Percentiles rank a stretch among this genome's conserved stretches.
Conservation (phyloP, 2,888 invertebrate species). For the Drosophila paranaensis region DNA sequence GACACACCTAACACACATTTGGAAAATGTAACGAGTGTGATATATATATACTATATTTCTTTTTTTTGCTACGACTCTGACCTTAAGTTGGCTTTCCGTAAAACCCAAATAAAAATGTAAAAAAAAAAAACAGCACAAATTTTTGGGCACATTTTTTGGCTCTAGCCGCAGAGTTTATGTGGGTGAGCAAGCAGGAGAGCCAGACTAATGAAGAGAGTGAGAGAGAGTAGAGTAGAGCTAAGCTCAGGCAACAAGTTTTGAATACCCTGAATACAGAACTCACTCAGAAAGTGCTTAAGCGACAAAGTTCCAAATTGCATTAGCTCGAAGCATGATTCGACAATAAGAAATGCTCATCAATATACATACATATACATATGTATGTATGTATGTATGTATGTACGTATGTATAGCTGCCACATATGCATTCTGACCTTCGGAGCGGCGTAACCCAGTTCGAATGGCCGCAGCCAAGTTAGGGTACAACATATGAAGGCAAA, state of each 20-base stretch:
- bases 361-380: background rate
- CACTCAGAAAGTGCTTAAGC: background rate
- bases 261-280: background rate
- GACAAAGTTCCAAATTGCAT: background rate
- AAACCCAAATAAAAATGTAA: constrained; percentile 22
- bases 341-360: background rate
- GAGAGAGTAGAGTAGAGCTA: background rate
- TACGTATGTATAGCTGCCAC: background rate
- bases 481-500: constrained; percentile 9
- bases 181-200: background rate
- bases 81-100: constrained; percentile 39
- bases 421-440: background rate
- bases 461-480: constrained; percentile 5
- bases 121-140: background rate
- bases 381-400: background rate
- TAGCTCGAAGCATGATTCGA: background rate
- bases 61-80: constrained; percentile 34
- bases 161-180: constrained; percentile 27
- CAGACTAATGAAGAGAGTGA: background rate
- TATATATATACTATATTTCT: constrained; percentile 21
- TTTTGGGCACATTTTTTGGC: constrained; percentile 25
- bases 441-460: background rate
- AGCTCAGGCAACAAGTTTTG: background rate
- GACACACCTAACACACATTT: constrained; percentile 16
- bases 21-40: constrained; percentile 22